These are phyloP conservation scores for Cerastis leucographa DNA, from an alignment of 2,888 invertebrate species.

Conservation along the genomic window DNA sequence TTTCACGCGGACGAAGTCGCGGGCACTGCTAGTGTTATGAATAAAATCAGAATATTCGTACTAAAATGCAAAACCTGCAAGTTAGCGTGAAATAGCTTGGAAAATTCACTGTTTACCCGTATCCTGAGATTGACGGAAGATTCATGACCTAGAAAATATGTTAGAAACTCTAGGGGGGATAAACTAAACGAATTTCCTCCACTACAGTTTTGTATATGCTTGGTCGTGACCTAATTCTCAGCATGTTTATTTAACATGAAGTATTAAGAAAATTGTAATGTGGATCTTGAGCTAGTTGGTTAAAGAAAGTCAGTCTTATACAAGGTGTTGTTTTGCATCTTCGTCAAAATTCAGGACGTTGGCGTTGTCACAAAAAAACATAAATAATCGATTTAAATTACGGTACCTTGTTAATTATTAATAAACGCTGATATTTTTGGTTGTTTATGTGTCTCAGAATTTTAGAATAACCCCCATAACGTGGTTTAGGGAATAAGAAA, in stretches of 20 bases:
- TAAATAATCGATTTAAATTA: too few species aligned
- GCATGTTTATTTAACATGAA: neutral
- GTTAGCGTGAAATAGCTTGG: constrained; percentile 37
- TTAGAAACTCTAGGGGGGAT: constrained; percentile 13
- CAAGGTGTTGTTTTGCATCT: too few species aligned
- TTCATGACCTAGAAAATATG: constrained; percentile 57
- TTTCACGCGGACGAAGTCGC: too few species aligned
- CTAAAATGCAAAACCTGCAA: constrained; percentile 34
- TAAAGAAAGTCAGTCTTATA: too few species aligned
- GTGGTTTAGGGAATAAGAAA: too few species aligned
- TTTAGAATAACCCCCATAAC: too few species aligned
- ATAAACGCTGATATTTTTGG: too few species aligned
- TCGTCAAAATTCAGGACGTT: too few species aligned
- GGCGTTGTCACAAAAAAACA: too few species aligned
- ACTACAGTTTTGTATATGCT: neutral
- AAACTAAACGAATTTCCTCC: constrained; percentile 27
- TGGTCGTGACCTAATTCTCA: constrained; percentile 12
- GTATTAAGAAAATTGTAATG: neutral
- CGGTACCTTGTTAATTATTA: too few species aligned
- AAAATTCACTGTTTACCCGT: constrained; percentile 48
- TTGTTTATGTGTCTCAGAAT: too few species aligned
- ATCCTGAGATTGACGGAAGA: constrained; percentile 48
- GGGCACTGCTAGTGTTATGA: too few species aligned
- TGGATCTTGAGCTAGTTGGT: neutral
- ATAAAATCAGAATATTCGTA: constrained; percentile 13